Base-by-base conservation (phyloP, 1,140 invertebrate genomes). In the Bombus superbus region DNA sequence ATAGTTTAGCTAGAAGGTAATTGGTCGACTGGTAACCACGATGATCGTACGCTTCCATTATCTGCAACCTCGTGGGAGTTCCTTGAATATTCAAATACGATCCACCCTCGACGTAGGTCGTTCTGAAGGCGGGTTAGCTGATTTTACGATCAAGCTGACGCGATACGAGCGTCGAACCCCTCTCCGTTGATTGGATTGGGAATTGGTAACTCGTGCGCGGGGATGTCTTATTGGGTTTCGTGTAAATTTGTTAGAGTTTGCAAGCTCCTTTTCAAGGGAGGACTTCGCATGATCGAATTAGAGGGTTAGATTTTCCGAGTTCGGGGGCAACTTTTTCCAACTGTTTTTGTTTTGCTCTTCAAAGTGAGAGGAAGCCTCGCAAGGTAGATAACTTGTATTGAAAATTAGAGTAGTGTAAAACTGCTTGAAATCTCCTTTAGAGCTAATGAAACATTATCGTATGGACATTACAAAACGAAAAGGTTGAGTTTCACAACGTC, bases 41-140 rank as follows among this genome's bases (percentile, higher is more conserved):
- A 66, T 44, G 47, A 75, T 76, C 18, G 47, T 53, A 53, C 18
- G 47, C 18, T 53, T 53, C 69, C 59, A 75, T 66, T 83, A 53
- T 75, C 8, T 84, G 79, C 85, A 78, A 82, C 47, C 47, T 53
- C 47, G 47, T 53, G 88, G 81, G 86, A 89, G 88, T 89, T 68
- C 32, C 42, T 83, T 87, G 88, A 85, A 85, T 89, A 85, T 89
- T 84, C 66, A 87, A 83, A 71, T 28, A 71, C 64, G 57, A 44
- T 64, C 53, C 47, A 57, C 77, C 68, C 87, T 38, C 73, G 68
- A 81, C 73, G 76, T 66, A 68, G 68, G 28, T 82, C n/a, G 25
- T 59, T 84, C 62, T 10, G 66, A 22, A n/a, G 44, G 10, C 35
- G 44, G 22, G 53, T 53, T 75, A 32, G 32, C 53, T 59, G 35